Evolutionary conservation across 1,140 invertebrate species (phyloP).

Genomic region (Drosophila equinoxialis): DNA sequence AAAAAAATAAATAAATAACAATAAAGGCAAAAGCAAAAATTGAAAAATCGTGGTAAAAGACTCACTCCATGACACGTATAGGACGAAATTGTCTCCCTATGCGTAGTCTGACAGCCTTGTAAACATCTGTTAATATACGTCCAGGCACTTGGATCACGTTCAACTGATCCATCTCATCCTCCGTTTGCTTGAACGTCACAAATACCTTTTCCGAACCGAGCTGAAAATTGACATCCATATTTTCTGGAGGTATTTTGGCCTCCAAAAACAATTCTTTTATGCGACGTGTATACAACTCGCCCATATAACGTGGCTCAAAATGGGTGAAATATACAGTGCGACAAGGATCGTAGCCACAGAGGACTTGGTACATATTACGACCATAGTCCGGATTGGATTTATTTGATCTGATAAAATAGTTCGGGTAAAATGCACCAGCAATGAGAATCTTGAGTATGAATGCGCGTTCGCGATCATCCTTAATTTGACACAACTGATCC

Average conservation of each 20-base stretch:
- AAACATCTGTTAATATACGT: slow-evolving; percentile 88
- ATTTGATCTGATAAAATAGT: slow-evolving; percentile 89
- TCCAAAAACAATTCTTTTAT: slow-evolving; percentile 85
- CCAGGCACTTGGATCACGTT: slow-evolving; percentile 83
- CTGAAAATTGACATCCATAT: slow-evolving; percentile 87
- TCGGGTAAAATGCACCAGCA: slow-evolving; percentile 94
- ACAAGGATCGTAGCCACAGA: slow-evolving; percentile 89
- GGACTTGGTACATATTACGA: slow-evolving; percentile 85
- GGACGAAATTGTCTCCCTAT: slow-evolving; percentile 84
- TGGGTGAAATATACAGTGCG: slow-evolving; percentile 89
- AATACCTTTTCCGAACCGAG: slow-evolving; percentile 84
- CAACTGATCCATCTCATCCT: slow-evolving; percentile 27
- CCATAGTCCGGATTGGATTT: slow-evolving; percentile 85
- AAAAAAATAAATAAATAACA: neutral
- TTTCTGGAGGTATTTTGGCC: slow-evolving; percentile 75
- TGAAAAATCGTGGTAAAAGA: neutral
- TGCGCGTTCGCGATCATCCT: slow-evolving; percentile 84
- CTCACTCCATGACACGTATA: slow-evolving; percentile 84
- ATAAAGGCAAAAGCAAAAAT: neutral
- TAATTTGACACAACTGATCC: slow-evolving; percentile 71
- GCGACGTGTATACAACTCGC: slow-evolving; percentile 86
- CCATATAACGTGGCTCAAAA: slow-evolving; percentile 88
- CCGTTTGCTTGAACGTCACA: slow-evolving; percentile 84
- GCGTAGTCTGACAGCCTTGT: slow-evolving; percentile 90
- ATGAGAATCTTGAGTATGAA: slow-evolving; percentile 87